phyloP scores from a whole-genome alignment of 2,113 vertebrate genomes.

The Podarcis muralis region DNA sequence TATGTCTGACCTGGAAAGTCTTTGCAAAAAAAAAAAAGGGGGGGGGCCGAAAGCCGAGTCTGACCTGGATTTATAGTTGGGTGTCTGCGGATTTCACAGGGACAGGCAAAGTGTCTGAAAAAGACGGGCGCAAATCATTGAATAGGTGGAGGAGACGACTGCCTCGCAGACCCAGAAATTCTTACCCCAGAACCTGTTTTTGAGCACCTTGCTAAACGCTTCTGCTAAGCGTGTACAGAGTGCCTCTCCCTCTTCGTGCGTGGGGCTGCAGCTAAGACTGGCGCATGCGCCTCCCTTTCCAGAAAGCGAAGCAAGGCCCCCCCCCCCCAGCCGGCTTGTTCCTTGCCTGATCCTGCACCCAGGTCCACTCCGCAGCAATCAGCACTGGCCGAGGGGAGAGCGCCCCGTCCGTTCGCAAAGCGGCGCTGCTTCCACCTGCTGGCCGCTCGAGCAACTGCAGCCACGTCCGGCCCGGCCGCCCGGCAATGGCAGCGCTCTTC shows the following conservation, averaged over 20 bases:
- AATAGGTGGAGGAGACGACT: not conserved
- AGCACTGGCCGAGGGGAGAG: not conserved
- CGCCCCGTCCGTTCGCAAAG: not conserved
- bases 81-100: not conserved
- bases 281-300: not conserved
- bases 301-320: not conserved
- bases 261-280: not conserved
- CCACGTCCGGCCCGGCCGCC: not conserved
- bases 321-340: not conserved
- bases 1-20: not conserved
- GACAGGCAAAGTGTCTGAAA: too few relatives aligned
- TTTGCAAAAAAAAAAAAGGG: too few relatives aligned
- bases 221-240: not conserved
- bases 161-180: not conserved
- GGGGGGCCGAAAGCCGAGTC: not conserved
- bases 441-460: not conserved
- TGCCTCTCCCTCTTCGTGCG: not conserved
- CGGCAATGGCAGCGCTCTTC: fast-evolving
- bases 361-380: not conserved
- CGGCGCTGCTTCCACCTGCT: not conserved
- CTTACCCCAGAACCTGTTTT: not conserved
- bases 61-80: not conserved
- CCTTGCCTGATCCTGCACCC: not conserved
- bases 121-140: not conserved
- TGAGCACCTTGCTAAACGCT: not conserved